A percentile compares a stretch with the other conserved stretches of the same genome.
Evolutionary conservation across 2,113 vertebrate species (phyloP).

Genomic region (Vidua chalybeata): DNA sequence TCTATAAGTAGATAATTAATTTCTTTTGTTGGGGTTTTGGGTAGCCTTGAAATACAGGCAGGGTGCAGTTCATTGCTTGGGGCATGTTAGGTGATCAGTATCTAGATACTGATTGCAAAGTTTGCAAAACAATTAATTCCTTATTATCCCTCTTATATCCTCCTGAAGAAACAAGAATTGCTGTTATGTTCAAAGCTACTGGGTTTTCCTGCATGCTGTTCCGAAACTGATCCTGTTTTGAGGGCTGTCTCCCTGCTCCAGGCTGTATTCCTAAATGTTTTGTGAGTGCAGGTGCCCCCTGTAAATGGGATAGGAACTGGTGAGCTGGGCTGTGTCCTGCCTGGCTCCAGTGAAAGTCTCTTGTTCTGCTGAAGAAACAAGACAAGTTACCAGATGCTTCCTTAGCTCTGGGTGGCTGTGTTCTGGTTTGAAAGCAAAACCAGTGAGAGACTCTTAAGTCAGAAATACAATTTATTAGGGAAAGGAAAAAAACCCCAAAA

Average conservation of each 20-base stretch:
- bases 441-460: too few relatives aligned
- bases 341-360: background rate
- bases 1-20: background rate
- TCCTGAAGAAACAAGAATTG: background rate
- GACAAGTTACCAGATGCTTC: fast-evolving
- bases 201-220: fast-evolving
- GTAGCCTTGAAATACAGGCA: background rate
- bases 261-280: background rate
- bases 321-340: background rate
- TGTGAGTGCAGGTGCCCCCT: background rate
- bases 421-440: too few relatives aligned
- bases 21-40: background rate
- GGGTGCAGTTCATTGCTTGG: background rate
- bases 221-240: background rate
- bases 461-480: too few relatives aligned
- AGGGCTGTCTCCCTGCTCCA: background rate
- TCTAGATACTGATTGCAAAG: background rate
- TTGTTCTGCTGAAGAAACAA: background rate
- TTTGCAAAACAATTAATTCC: background rate
- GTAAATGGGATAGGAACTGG: background rate
- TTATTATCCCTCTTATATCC: background rate
- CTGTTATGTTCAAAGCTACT: background rate
- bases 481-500: too few relatives aligned
- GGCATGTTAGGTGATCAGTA: background rate
- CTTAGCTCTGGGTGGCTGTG: background rate